Evolutionary conservation across 2,888 invertebrate genomes (phyloP).

Genomic region (Spisula subtruncata): DNA sequence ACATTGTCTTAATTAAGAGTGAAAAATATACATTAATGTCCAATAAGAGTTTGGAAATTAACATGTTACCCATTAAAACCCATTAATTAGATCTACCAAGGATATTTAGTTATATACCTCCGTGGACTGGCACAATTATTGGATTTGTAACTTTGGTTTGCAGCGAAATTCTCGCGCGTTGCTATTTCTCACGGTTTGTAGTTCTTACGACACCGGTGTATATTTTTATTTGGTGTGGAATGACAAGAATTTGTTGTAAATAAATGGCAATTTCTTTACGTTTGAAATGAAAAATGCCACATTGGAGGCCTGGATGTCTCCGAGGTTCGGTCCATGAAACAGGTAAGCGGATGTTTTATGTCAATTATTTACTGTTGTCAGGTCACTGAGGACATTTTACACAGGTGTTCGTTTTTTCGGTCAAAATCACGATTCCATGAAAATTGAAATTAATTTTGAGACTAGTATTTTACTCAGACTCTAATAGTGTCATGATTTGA

Average conservation of each 20-base stretch:
- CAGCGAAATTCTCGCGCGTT: no score
- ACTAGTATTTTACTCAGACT: not conserved
- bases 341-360: conserved; percentile 46
- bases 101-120: no score
- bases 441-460: not conserved
- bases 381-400: not conserved
- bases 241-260: conserved; percentile 62
- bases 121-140: no score
- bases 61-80: no score
- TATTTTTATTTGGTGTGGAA: conserved; percentile 39
- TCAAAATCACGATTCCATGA: not conserved
- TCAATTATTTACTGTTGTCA: not conserved
- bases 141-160: no score
- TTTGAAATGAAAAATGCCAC: conserved; percentile 62
- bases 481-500: no score
- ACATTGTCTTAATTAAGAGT: no score
- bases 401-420: not conserved
- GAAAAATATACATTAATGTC: no score
- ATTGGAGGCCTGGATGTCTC: conserved; percentile 72
- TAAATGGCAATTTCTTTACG: conserved; percentile 42
- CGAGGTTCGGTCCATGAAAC: conserved; percentile 67
- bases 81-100: no score
- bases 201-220: conserved; percentile 33
- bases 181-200: conserved; percentile 7
- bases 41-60: no score